Base-by-base conservation (phyloP, 2,888 invertebrate species). In the Oscheius myriophilus region DNA sequence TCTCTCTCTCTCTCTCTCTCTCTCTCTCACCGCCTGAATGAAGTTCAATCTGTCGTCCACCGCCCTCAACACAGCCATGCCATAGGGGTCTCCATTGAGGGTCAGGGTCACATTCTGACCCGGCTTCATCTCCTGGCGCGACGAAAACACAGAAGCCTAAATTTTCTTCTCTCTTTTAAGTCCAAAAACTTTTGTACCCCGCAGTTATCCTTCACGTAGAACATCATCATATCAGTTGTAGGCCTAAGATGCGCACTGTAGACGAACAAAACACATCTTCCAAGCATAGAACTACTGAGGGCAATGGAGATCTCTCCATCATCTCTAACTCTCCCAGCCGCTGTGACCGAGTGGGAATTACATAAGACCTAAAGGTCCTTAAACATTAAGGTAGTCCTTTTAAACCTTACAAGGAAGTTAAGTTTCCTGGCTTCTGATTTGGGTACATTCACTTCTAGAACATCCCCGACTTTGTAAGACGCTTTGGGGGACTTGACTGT, bases 11-110 rank as follows among this genome's bases (percentile, higher is more conserved):
- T 33, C 9, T 33, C 33, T 33, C 33, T 9, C 18, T 26, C 23
- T 51, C 16, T 11, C 14, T 46, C 66, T 16, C 46, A 74, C 76
- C 65, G 65, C 25, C 18, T 70, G 61, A 1, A 78, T 69, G 46
- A 70, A 71, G 49, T 73, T 80, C 23, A 78, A 67, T 11, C 78
- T 33, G 51, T 80, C 79, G 59, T 80, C 78, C 26, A 78, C 73
- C 0, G 78, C 77, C 71, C 76, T 25, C n/a, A 68, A 14, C 9
- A 63, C 55, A 6, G 55, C 62, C 41, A 68, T 45, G 16, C 67
- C 67, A 26, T 62, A 52, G 2, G 61, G 39, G 11, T 62, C 55
- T 2, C 71, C 75, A 53, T 53, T 72, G 41, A 71, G n/a, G 0
- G 67, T 58, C 41, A 74, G 46, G n/a, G 70, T 73, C 12, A 72